These are phyloP conservation scores for Phyllostomus discolor DNA, from an alignment of 2,113 vertebrate species.

Conservation along the genomic window DNA sequence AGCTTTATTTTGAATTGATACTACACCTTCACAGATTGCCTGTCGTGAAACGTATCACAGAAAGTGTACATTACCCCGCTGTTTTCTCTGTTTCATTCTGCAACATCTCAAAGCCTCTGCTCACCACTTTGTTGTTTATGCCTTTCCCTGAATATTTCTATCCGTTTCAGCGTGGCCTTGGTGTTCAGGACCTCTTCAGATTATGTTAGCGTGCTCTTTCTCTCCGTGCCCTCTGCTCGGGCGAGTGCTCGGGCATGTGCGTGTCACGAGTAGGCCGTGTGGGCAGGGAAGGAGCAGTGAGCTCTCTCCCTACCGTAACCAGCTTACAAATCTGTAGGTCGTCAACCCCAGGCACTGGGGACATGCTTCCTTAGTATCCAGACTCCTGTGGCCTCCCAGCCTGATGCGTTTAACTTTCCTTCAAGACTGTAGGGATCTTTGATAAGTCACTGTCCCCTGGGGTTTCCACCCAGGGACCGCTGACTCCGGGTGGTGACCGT, in stretches of 20 bases:
- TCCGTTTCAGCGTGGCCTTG: not conserved
- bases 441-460: not conserved
- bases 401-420: not conserved
- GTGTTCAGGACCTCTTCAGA: rapidly evolving
- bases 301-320: not conserved
- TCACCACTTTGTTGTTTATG: not conserved
- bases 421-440: not conserved
- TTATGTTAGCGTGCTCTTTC: not conserved
- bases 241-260: not conserved
- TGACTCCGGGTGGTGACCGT: not conserved
- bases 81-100: not conserved
- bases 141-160: not conserved
- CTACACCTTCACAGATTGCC: not conserved
- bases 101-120: not conserved
- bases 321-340: not conserved
- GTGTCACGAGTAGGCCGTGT: not conserved
- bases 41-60: not conserved
- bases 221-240: not conserved
- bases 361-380: not conserved
- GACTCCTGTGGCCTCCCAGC: rapidly evolving
- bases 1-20: not conserved
- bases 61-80: no score
- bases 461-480: not conserved
- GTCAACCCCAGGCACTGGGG: no score
- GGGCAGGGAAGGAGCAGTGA: no score